Evolutionary conservation across 2,113 vertebrate genomes (phyloP).

Genomic region (Cebidichthys violaceus): DNA sequence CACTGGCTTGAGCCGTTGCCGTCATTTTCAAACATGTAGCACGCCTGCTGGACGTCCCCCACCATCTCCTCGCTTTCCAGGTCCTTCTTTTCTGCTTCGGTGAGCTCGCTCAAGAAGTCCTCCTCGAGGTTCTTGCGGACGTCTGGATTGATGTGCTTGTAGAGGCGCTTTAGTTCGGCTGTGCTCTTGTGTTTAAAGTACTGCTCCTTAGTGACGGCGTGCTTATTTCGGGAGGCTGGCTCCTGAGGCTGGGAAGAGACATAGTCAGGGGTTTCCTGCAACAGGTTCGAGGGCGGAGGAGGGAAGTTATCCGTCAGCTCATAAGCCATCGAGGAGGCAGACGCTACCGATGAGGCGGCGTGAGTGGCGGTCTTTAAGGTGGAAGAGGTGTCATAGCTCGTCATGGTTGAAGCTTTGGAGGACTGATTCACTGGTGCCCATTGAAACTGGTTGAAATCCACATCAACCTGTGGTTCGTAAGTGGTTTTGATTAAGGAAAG

Average conservation of each 20-base stretch:
- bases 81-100: conserved; percentile 76
- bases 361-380: conserved; percentile 31
- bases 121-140: conserved; percentile 88
- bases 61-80: conserved; percentile 70
- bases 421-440: conserved; percentile 80
- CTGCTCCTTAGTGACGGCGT: conserved; percentile 79
- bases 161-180: conserved; percentile 88
- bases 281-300: conserved; percentile 78
- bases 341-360: conserved; percentile 57
- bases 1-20: conserved; percentile 79
- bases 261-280: conserved; percentile 73
- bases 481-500: conserved; percentile 40
- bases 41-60: conserved; percentile 85
- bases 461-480: conserved; percentile 83
- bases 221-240: conserved; percentile 66
- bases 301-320: conserved; percentile 82
- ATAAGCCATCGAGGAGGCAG: conserved; percentile 63
- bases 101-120: conserved; percentile 86
- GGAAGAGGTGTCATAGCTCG: conserved; percentile 75
- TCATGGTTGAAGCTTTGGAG: conserved; percentile 74
- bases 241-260: conserved; percentile 79
- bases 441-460: conserved; percentile 85
- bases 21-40: conserved; percentile 87
- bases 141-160: conserved; percentile 89
- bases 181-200: conserved; percentile 88